Evolutionary conservation across 2,113 vertebrate genomes (phyloP).

Genomic region (Microtus richardsoni): DNA sequence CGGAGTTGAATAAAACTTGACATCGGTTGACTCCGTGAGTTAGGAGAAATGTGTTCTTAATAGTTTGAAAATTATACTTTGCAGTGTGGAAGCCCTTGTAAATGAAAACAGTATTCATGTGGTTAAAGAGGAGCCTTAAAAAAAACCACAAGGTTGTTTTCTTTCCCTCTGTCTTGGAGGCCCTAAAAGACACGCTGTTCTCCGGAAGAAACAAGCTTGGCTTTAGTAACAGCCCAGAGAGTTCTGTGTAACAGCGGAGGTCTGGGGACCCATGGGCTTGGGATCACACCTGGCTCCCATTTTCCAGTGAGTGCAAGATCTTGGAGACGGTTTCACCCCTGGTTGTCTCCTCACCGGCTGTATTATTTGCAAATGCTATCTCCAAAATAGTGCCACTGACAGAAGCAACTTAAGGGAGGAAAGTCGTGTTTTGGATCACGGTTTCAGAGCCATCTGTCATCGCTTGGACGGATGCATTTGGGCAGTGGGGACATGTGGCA

Average conservation of each 20-base stretch:
- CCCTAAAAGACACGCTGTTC: neutral
- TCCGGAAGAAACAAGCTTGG: neutral
- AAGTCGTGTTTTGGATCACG: neutral
- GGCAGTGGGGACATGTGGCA: neutral
- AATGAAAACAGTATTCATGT: neutral
- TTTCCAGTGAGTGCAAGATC: neutral
- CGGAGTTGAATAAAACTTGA: conserved; percentile 33
- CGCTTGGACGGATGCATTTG: neutral
- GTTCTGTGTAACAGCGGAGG: neutral
- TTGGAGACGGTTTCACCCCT: neutral
- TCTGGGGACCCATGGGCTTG: neutral
- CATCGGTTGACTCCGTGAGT: neutral
- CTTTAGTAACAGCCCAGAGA: neutral
- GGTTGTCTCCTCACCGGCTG: neutral
- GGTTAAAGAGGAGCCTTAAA: neutral
- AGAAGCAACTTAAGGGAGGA: neutral
- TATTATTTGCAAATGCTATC: neutral
- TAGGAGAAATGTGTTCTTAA: conserved; percentile 45
- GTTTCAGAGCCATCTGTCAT: neutral
- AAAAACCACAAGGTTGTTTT: neutral
- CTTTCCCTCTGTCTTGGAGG: neutral
- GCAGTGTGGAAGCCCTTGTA: neutral
- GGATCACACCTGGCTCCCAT: neutral
- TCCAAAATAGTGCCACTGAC: neutral
- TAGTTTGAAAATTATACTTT: conserved; percentile 41